Base-by-base conservation (phyloP, 2,888 invertebrate species). In the Nemurella pictetii region DNA sequence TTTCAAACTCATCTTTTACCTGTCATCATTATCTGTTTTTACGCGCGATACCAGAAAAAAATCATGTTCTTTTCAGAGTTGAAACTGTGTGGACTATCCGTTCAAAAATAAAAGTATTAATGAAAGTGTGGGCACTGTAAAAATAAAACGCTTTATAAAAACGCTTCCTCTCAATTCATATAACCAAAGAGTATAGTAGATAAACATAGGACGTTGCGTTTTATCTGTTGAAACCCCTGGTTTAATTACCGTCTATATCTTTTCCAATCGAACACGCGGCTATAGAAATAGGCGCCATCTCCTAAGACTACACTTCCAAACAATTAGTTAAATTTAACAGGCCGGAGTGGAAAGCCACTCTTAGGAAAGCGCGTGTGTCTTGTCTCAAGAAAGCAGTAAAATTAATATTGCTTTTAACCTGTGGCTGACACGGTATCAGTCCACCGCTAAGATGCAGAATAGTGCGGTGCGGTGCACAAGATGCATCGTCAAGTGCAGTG, bases 1-100 rank as follows among this genome's bases (percentile, higher is more conserved):
- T 35, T 75, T 35, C 80, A 81, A 32, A 5, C 80, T 81, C 80
- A 81, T 81, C 80, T 36, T 81, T 81, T 81, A 81, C 35, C 80
- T 81, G 80, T 81, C 80, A 81, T 36, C 80, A 35, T 80, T 80
- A 29, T 30, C 80, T 80, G 80, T 26, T 80, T 29, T 80, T 29
- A 80, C 28, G 28, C 28, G 28, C 75, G 75, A 75, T 75, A 75
- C 9, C 25, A 75, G 28, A 75, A 75, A 75, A 36, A 55, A 55
- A 7, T 55, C 55, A 55, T 55, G 55, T 12, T 55, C 55, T 12
- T 55, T 55, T 55, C 55, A 55, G 55, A 55, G 55, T 20, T 35
- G 35, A 12, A 55, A 55, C 55, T 55, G 15, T 2, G 12, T 55
- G 55, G 55, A 7, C 55, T 20, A 55, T 2, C 55, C 55, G 9